A percentile compares a stretch with the other conserved stretches of the same genome.
Evolutionary conservation across 2,888 invertebrate species (phyloP).

Genomic region (Tineola bisselliella): DNA sequence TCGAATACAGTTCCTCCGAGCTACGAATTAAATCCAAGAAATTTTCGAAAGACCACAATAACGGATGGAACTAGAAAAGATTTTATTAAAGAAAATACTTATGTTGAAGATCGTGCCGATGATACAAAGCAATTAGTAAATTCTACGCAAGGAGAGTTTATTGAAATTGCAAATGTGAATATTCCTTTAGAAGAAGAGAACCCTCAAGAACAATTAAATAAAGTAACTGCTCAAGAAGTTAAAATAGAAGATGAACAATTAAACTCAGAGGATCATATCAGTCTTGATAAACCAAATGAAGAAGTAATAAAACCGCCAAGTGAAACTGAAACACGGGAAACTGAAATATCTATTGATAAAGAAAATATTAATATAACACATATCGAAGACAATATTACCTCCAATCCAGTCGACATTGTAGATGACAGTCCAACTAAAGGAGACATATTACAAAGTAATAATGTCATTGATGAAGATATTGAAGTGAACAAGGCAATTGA

Average conservation of each 20-base stretch:
- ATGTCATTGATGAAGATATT: background rate
- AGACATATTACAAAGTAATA: background rate
- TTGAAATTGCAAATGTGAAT: background rate
- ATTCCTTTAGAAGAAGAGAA: background rate
- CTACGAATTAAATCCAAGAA: background rate
- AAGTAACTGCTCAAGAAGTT: background rate
- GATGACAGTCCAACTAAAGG: background rate
- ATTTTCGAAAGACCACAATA: background rate
- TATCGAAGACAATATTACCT: no score
- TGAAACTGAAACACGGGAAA: background rate
- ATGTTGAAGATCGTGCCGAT: background rate
- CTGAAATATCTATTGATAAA: no score
- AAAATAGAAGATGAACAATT: background rate
- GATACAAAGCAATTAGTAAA: background rate
- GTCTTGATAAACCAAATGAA: background rate
- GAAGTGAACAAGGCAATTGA: background rate
- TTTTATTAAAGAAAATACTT: background rate
- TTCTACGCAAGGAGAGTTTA: background rate
- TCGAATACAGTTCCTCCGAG: background rate
- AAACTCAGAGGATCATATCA: background rate
- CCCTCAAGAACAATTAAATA: background rate
- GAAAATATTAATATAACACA: background rate
- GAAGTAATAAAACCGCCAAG: background rate
- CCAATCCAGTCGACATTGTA: no score
- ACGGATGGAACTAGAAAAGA: background rate